Evolutionary conservation across 2,113 vertebrate species (phyloP), one percentile per base, ranked within the genome.

Genomic region (Tamias sibiricus): DNA sequence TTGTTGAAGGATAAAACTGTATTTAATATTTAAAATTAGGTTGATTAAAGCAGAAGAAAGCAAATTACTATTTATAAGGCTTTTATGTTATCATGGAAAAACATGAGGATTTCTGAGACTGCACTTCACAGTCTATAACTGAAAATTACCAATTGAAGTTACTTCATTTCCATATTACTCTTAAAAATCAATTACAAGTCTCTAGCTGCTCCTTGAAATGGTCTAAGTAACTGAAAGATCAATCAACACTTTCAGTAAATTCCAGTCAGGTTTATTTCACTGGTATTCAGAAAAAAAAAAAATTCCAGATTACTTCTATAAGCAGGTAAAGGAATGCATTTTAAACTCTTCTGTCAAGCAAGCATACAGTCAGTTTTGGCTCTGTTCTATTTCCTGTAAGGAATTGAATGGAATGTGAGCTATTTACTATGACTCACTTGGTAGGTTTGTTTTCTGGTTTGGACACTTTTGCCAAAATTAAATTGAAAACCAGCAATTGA

Each of bases 271-370:
- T 77, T 82, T 71, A 86, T 52, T 54, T 90, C 35, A 14, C 47
- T 86, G 26, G 12, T 57, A 64, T 94, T 94, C 11, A 72, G n/a
- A n/a, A 12, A 75, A 52, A 93, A 71, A 49, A 85, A 80, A 76
- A 6, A 40, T 81, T 90, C 59, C 42, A n/a, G 81, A 75, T 80
- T 19, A 81, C 26, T 92, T 97, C 40, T 88, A 17, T 92, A 80
- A 89, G 74, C 13, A 75, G 6, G 6, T 54, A 62, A 89, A 69
- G 1, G 26, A 75, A 81, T 59, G 1, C 59, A 57, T 68, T 62
- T 93, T 71, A 59, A 37, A 32, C 4, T 19, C 66, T 81, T 40
- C 13, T 86, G 6, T 74, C 84, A 82, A 49, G 11, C 32, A 89
- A 42, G n/a, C 6, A 32, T 57, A 16, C 40, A 35, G n/a, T 95